These are phyloP conservation scores for Lepeophtheirus nordmannii DNA, from an alignment of 2,888 invertebrate genomes.

Conservation along the genomic window DNA sequence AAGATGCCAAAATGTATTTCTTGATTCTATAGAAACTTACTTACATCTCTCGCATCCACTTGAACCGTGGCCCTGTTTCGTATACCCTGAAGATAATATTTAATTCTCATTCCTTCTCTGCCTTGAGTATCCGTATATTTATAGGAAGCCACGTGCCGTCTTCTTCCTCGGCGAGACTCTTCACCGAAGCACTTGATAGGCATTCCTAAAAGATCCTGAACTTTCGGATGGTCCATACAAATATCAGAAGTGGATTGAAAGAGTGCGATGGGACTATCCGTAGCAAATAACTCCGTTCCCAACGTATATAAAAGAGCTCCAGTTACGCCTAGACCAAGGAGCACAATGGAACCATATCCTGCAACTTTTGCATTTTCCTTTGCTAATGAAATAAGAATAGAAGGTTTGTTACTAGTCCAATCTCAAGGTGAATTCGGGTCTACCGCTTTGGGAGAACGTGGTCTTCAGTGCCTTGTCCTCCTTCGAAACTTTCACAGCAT, in stretches of 20 bases:
- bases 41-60: constrained; percentile 67
- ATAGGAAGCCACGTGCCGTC: constrained; percentile 63
- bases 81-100: constrained; percentile 72
- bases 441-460: too few species aligned
- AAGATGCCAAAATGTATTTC: neutral
- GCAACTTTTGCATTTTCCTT: constrained; percentile 80
- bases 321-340: constrained; percentile 63
- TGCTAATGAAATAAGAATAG: constrained; percentile 44
- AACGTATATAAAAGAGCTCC: constrained; percentile 66
- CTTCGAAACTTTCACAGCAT: too few species aligned
- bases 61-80: constrained; percentile 66
- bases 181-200: constrained; percentile 81
- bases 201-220: constrained; percentile 67
- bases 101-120: constrained; percentile 64
- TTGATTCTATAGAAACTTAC: constrained; percentile 11
- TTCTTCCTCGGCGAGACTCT: constrained; percentile 60
- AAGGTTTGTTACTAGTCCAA: neutral
- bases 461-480: too few species aligned
- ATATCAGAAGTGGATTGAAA: constrained; percentile 60
- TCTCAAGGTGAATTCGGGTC: too few species aligned
- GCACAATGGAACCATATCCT: constrained; percentile 64
- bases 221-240: constrained; percentile 44
- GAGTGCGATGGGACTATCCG: constrained; percentile 63
- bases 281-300: constrained; percentile 38
- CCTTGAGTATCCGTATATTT: constrained; percentile 54